Percentiles rank a stretch among this genome's conserved stretches.
These are phyloP conservation scores for Poeciliopsis prolifica DNA, from an alignment of 2,113 vertebrate genomes.

Conservation along the genomic window DNA sequence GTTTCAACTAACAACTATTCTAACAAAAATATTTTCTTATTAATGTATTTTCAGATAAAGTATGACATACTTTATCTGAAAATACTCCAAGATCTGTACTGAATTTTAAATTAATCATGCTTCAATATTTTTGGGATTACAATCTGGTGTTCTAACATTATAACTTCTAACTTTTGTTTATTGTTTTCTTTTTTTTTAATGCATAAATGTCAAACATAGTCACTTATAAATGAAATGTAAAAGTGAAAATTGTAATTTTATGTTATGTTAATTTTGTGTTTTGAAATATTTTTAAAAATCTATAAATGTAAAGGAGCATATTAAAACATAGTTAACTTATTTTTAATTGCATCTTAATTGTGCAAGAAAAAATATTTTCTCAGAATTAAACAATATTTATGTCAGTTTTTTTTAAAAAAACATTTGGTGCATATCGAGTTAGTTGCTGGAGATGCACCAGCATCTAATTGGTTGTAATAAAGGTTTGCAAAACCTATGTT, in stretches of 20 bases:
- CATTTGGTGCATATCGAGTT: neutral
- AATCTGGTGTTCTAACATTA: too few species aligned
- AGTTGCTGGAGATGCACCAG: too few species aligned
- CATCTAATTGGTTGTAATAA: neutral
- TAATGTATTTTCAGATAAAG: too few species aligned
- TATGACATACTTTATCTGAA: neutral
- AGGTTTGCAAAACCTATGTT: conserved; percentile 2
- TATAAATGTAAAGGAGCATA: too few species aligned
- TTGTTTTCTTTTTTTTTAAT: neutral
- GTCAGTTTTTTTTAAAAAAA: neutral
- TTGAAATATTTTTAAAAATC: too few species aligned
- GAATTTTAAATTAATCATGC: neutral
- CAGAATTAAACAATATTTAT: neutral
- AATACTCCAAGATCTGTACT: neutral
- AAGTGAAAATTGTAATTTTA: too few species aligned
- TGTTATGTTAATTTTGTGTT: too few species aligned
- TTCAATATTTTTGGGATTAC: neutral
- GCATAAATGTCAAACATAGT: too few species aligned
- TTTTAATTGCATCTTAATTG: too few species aligned
- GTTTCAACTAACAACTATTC: neutral
- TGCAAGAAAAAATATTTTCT: neutral
- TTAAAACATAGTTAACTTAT: too few species aligned
- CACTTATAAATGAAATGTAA: too few species aligned
- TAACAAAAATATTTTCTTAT: neutral
- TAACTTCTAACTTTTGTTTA: too few species aligned